These are phyloP conservation scores for Calyptomena viridis DNA, from an alignment of 2,113 vertebrate species.

Conservation along the genomic window DNA sequence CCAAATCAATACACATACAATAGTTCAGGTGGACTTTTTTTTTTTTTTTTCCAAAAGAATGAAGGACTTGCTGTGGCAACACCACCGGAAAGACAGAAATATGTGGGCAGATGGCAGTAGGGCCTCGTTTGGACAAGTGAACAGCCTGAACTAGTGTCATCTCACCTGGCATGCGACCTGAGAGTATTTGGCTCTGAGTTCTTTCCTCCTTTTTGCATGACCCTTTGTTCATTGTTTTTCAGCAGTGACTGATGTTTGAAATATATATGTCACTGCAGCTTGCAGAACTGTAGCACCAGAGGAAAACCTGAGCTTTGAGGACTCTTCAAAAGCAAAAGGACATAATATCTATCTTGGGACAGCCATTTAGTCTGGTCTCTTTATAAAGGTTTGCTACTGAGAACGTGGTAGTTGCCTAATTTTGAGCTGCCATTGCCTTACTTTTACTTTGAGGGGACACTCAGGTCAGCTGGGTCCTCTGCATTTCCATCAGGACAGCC, in stretches of 20 bases:
- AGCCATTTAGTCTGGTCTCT: background rate
- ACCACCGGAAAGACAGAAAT: slow-evolving; percentile 37
- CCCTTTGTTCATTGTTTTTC: slow-evolving; percentile 59
- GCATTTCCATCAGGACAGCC: background rate
- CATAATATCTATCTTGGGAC: background rate
- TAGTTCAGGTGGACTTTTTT: slow-evolving; percentile 53
- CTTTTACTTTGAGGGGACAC: background rate
- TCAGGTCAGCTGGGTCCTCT: background rate
- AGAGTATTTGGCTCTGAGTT: slow-evolving; percentile 35
- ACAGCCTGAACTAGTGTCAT: slow-evolving; percentile 39
- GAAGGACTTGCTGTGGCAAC: slow-evolving; percentile 68
- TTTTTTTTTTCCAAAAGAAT: slow-evolving; percentile 4
- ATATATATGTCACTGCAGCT: background rate
- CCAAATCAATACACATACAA: slow-evolving; percentile 54
- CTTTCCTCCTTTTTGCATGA: slow-evolving; percentile 29
- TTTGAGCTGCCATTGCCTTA: background rate
- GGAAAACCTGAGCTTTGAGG: background rate
- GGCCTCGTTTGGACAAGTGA: slow-evolving; percentile 34
- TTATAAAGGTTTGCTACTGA: background rate
- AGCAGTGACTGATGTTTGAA: slow-evolving; percentile 29
- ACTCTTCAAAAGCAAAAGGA: background rate
- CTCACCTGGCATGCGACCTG: slow-evolving; percentile 56
- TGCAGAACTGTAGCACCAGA: background rate
- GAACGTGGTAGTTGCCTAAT: background rate
- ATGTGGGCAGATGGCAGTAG: slow-evolving; percentile 62